Evolutionary conservation across 2,797 vertebrate genomes (phyloP).

Genomic region (Helicolenus hilgendorfi): DNA sequence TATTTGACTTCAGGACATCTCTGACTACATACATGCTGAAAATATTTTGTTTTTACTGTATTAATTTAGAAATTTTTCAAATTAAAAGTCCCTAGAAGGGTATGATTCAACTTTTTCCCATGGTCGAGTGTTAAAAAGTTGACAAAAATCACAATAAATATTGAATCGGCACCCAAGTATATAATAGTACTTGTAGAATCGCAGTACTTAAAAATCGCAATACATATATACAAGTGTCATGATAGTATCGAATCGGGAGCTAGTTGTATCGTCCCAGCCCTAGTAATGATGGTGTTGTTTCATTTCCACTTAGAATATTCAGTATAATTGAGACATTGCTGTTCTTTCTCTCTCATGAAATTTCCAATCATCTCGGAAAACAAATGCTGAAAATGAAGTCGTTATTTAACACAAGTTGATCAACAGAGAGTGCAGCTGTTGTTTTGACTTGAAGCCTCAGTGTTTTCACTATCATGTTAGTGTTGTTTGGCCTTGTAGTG

Average conservation of each 20-base stretch:
- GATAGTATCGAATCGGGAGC: accelerated
- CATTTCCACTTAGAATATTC: not conserved
- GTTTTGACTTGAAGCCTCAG: conserved; percentile 34
- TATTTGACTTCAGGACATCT: not conserved
- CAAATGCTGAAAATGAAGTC: not conserved
- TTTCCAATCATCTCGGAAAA: not conserved
- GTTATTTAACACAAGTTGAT: conserved; percentile 17
- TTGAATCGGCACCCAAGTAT: too few species aligned
- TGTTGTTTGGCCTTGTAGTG: conserved; percentile 77
- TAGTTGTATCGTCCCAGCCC: too few species aligned
- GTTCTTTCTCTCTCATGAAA: not conserved
- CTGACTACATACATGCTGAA: too few species aligned
- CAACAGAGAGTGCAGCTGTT: conserved; percentile 35
- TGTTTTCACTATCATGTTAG: conserved; percentile 39
- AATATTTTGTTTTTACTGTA: too few species aligned
- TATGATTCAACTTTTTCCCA: not conserved
- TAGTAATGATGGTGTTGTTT: conserved; percentile 38
- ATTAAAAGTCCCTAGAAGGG: not conserved
- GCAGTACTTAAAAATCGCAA: too few species aligned
- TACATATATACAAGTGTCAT: too few species aligned
- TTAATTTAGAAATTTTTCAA: too few species aligned
- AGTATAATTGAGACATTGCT: conserved; percentile 6
- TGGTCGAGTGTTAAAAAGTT: not conserved
- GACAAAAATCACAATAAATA: not conserved
- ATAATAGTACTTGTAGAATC: too few species aligned